Evolutionary conservation across 2,113 vertebrate species (phyloP), one percentile per base, ranked within the genome.

Genomic region (Rhinopomastus cyanomelas): DNA sequence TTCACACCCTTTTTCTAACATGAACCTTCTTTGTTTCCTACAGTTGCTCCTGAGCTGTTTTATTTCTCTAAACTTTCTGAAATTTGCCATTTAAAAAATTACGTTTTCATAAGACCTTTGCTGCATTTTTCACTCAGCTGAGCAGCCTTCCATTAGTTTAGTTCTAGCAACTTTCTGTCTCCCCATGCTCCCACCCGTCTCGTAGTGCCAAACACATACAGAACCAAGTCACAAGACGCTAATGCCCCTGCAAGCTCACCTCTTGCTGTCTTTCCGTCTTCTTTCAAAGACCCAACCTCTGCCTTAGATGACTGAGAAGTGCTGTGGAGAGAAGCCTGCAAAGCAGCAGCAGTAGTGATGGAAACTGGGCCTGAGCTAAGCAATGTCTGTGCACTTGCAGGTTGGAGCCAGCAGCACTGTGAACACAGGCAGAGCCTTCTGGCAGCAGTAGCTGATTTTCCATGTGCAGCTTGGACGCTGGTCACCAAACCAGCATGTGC

Each of bases 341-440:
- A 44, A 39, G 49, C 64, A 53, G 25, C 48, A 49, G 21, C 0
- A 51, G 56, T 1, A 66, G 34, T 16, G 59, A 72, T 25, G 49
- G 52, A n/a, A 72, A n/a, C n/a, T 3, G 19, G 8, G 17, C 21
- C 61, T 65, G 51, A 66, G 37, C 10, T 36, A 13, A 34, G n/a
- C 17, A 56, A 55, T 0, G 1, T 12, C n/a, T 27, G 9, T 0
- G 2, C 25, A 15, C 34, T 16, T 1, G 1, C 4, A 23, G 17
- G 42, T 16, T 46, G 16, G 56, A 39, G 39, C 34, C 42, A 51
- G 42, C 14, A 81, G 39, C 29, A 5, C 60, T 37, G n/a, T 4
- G 21, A 34, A 16, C 8, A 36, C 46, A 20, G 29, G 36, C 2
- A 6, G 6, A 71, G 34, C 26, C 51, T 44, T 59, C 17, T 36